Evolutionary conservation across 2,888 invertebrate species (phyloP).

Genomic region (Holacanthella duospinosa): DNA sequence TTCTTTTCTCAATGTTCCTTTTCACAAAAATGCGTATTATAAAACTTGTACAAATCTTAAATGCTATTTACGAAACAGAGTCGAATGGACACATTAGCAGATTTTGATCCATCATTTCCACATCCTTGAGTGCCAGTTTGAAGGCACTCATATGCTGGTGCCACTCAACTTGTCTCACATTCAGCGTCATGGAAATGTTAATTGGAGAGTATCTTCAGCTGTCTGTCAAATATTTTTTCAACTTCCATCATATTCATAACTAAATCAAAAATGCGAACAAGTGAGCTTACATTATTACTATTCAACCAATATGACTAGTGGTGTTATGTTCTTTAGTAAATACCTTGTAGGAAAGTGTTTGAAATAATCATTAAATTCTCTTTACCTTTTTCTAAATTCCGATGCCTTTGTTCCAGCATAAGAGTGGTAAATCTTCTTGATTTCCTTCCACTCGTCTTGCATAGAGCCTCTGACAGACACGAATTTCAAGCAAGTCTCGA

Average conservation of each 20-base stretch:
- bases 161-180: slow-evolving; percentile 60
- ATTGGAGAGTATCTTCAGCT: slow-evolving; percentile 45
- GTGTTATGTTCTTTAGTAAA: no score
- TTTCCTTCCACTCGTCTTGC: slow-evolving; percentile 63
- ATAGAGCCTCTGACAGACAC: slow-evolving; percentile 79
- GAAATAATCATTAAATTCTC: not conserved
- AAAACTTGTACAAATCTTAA: slow-evolving; percentile 58
- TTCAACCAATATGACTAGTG: no score
- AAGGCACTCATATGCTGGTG: slow-evolving; percentile 57
- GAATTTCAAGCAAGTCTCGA: slow-evolving; percentile 74
- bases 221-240: slow-evolving; percentile 60
- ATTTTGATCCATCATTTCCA: slow-evolving; percentile 69
- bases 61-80: slow-evolving; percentile 65
- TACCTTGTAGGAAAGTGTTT: not conserved
- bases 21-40: no score
- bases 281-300: no score
- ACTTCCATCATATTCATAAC: slow-evolving; percentile 45
- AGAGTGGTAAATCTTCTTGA: slow-evolving; percentile 57
- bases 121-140: slow-evolving; percentile 46
- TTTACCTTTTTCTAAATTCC: slow-evolving; percentile 40
- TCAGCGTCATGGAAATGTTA: slow-evolving; percentile 44
- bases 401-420: slow-evolving; percentile 56
- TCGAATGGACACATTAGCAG: slow-evolving; percentile 67
- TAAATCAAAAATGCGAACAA: no score
- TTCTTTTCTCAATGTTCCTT: no score